Conservation (phyloP, 2,888 invertebrate genomes). For the Acanthosepion pharaonis region DNA sequence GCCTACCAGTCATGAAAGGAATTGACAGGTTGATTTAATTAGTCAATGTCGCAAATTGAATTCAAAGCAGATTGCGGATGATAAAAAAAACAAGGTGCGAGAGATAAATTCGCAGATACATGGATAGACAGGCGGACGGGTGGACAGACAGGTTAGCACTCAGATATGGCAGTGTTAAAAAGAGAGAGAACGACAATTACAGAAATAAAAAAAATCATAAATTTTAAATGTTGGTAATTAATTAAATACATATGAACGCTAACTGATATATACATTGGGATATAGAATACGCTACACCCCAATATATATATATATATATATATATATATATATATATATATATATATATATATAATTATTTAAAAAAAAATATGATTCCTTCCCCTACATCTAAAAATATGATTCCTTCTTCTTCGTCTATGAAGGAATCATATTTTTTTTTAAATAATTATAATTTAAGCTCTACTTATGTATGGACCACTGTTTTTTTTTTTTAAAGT, state of each 20-base stretch:
- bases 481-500: too few relatives aligned
- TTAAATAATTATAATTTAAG: too few relatives aligned
- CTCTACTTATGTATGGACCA: too few relatives aligned
- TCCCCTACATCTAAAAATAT: too few relatives aligned
- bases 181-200: background rate
- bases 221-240: too few relatives aligned
- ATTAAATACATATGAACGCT: background rate
- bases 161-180: background rate
- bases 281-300: background rate
- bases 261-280: background rate
- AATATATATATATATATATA: too few relatives aligned
- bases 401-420: too few relatives aligned
- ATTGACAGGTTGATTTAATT: conserved; percentile 16
- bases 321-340: too few relatives aligned
- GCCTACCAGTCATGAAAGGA: background rate
- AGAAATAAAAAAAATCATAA: background rate
- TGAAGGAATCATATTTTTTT: too few relatives aligned
- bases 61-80: background rate
- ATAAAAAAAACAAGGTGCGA: background rate
- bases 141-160: background rate
- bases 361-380: too few relatives aligned
- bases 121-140: background rate
- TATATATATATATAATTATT: too few relatives aligned
- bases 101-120: background rate
- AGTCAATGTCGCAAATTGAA: background rate